Evolutionary conservation across 2,888 invertebrate species (phyloP).

Genomic region (Nephrocerus scutellatus): DNA sequence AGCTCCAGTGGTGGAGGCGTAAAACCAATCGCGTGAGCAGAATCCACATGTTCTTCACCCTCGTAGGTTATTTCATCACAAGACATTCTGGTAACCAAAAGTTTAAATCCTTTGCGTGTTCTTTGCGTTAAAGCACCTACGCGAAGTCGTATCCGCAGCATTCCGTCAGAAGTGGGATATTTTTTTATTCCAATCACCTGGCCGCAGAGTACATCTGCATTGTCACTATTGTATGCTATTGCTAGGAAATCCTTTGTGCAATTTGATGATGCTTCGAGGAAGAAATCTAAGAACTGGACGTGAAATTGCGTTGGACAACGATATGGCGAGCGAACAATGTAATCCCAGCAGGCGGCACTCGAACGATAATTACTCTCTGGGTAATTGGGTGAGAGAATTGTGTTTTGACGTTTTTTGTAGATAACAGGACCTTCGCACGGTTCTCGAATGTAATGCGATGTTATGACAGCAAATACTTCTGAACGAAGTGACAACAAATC

Average conservation of each 20-base stretch:
- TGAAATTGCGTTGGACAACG: conserved; percentile 51
- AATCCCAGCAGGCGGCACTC: conserved; percentile 48
- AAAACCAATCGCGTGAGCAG: no score
- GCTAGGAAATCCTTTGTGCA: conserved; percentile 52
- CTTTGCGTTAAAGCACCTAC: conserved; percentile 42
- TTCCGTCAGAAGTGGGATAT: conserved; percentile 49
- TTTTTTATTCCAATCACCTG: conserved; percentile 47
- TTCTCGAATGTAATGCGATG: no score
- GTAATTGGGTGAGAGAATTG: conserved; percentile 51
- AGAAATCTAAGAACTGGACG: conserved; percentile 54
- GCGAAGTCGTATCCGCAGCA: conserved; percentile 48
- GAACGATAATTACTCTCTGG: conserved; percentile 48
- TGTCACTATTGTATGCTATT: conserved; percentile 45
- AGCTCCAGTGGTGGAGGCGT: conserved; percentile 5
- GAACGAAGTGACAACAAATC: no score
- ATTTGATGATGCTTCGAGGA: conserved; percentile 47
- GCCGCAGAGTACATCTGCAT: conserved; percentile 50
- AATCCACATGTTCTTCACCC: background rate
- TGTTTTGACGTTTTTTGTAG: conserved; percentile 48
- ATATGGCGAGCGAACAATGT: conserved; percentile 49
- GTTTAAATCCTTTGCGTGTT: conserved; percentile 48
- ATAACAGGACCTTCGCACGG: no score
- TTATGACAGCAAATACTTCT: no score
- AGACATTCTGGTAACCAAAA: conserved; percentile 50
- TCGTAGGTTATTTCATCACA: conserved; percentile 32